These are phyloP conservation scores for Empidonax alnorum DNA, from an alignment of 2,113 vertebrate species.

Conservation along the genomic window DNA sequence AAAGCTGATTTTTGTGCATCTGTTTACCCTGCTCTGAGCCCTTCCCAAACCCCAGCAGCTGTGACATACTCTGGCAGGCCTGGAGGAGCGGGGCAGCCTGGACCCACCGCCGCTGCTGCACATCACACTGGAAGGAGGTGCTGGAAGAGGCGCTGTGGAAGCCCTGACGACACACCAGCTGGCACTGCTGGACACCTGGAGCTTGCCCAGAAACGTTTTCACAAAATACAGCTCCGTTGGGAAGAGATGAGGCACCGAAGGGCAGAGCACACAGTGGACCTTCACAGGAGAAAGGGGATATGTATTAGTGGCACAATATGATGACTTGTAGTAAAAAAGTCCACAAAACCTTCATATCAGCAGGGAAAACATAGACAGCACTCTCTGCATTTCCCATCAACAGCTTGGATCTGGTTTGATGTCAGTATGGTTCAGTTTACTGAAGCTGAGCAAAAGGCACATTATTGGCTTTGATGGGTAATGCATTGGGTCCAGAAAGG, in stretches of 20 bases:
- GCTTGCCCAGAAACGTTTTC: not conserved
- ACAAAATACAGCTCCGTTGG: slow-evolving; percentile 81
- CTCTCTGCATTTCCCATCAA: not conserved
- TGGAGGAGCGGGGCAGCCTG: slow-evolving; percentile 61
- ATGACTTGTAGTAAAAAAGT: not conserved
- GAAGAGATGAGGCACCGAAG: slow-evolving; percentile 37
- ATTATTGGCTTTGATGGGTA: not conserved
- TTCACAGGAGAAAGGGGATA: slow-evolving; percentile 5
- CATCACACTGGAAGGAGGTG: slow-evolving; percentile 71
- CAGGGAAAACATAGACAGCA: not conserved
- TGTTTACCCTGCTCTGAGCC: not conserved
- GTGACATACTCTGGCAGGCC: slow-evolving; percentile 84
- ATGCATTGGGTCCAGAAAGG: not conserved
- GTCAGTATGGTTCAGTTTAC: not conserved
- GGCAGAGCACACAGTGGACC: slow-evolving; percentile 78
- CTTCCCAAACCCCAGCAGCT: not conserved
- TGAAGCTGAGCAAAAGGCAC: not conserved
- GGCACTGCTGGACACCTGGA: slow-evolving; percentile 72
- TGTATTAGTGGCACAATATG: not conserved
- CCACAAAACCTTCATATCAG: not conserved
- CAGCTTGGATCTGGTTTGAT: not conserved
- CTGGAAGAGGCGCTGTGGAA: slow-evolving; percentile 71
- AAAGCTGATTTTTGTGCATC: not conserved
- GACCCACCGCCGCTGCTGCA: slow-evolving; percentile 65
- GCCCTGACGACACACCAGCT: slow-evolving; percentile 78